Base-by-base conservation (phyloP, 2,113 vertebrate species). In the Microcebus ravelobensis region DNA sequence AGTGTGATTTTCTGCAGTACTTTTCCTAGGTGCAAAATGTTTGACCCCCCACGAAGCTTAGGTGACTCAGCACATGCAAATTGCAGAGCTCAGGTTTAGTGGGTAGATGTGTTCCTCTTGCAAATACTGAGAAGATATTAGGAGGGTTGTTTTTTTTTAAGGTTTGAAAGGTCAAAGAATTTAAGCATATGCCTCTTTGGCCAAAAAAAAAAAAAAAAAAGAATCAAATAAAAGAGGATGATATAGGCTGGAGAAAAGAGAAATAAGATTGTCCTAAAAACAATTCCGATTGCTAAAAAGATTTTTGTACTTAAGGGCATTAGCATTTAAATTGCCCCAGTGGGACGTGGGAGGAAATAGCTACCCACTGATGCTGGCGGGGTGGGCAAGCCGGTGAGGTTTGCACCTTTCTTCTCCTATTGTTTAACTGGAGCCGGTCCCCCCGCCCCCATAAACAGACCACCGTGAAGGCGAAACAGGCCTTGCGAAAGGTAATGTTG, bases 311-410 rank as follows among this genome's bases (percentile, higher is more conserved):
- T 92, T 71, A 87, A 94, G 1, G 4, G 9, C 3, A 95, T 97
- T 97, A 96, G 80, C 97, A 97, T 96, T 81, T 96, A 77, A 97
- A 97, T 96, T 18, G 77, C 42, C 88, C 25, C 67, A 8, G 88
- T 10, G 57, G 90, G 90, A 90, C 29, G 0, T 0, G 50, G 50
- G 87, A 83, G 74, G 87, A 80, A 74, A 80, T 29, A 71, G 77
- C 42, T 45, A 13, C 48, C 50, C 52, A 21, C 1, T 0, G 50
- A n/a, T 55, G 95, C 85, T 42, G 18, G 76, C 45, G 73, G 36
- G 79, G 61, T 83, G 45, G 45, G 57, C 27, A 86, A 34, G 71
- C 74, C 0, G 21, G 57, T 23, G 1, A 11, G 15, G 34, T 55
- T 39, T n/a, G 52, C 89, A 90, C 82, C 63, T 87, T 52, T 50